phyloP scores from a whole-genome alignment of 1,140 invertebrate species.

The Paraescarpia echinospica region DNA sequence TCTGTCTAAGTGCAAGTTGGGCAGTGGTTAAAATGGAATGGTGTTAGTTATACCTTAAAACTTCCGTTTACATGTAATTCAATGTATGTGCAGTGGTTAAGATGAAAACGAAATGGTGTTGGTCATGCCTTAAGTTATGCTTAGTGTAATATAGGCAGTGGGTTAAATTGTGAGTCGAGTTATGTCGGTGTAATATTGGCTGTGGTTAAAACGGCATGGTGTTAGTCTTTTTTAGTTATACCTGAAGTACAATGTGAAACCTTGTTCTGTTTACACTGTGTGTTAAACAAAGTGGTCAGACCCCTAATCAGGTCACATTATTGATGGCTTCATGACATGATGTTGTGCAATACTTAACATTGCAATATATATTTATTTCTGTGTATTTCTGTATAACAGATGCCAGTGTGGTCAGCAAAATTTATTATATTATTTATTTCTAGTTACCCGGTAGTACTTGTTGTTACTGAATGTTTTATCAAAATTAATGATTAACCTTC shows the following conservation, averaged over 20 bases:
- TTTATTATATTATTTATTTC: neutral
- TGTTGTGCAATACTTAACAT: neutral
- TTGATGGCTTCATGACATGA: neutral
- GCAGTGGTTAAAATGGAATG: neutral
- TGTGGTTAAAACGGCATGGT: neutral
- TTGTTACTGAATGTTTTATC: neutral
- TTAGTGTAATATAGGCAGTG: neutral
- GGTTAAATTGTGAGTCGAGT: neutral
- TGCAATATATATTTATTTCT: slow-evolving; percentile 6
- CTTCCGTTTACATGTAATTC: neutral
- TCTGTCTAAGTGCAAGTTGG: neutral
- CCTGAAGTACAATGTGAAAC: neutral
- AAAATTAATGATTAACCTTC: neutral
- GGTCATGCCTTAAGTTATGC: neutral
- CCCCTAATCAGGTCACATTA: neutral
- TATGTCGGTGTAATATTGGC: neutral
- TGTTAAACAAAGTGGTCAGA: neutral
- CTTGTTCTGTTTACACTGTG: neutral
- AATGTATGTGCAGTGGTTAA: too few species aligned
- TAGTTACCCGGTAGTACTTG: neutral
- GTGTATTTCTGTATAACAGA: neutral
- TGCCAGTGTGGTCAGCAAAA: neutral
- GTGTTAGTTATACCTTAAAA: neutral
- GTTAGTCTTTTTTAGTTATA: neutral
- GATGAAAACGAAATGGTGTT: neutral